Conservation (phyloP, 1,140 invertebrate species). For the Piezodorus guildinii region DNA sequence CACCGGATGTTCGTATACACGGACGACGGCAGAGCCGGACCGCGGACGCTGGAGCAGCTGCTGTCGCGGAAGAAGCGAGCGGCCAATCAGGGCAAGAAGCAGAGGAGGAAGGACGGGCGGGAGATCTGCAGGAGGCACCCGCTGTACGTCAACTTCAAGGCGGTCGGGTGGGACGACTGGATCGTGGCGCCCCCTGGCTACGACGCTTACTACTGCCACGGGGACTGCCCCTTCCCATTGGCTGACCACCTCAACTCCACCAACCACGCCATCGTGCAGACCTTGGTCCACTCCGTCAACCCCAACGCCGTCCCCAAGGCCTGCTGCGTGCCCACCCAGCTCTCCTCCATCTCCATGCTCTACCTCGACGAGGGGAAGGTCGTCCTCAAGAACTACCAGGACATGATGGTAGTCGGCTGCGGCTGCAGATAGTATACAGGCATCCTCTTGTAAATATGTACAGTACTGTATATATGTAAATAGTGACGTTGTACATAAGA, state of each 20-base stretch:
- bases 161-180: slow-evolving; percentile 98
- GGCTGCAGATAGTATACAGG: slow-evolving; percentile 64
- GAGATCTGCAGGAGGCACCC: slow-evolving; percentile 65
- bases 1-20: slow-evolving; percentile 70
- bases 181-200: slow-evolving; percentile 96
- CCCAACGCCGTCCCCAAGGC: slow-evolving; percentile 77
- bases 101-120: slow-evolving; percentile 35
- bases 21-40: slow-evolving; percentile 57
- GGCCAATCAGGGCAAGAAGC: slow-evolving; percentile 32
- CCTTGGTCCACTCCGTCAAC: slow-evolving; percentile 84
- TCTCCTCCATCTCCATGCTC: slow-evolving; percentile 84
- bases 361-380: slow-evolving; percentile 90
- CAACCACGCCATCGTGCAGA: slow-evolving; percentile 97
- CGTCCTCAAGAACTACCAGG: slow-evolving; percentile 91
- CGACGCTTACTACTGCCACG: slow-evolving; percentile 89
- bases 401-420: slow-evolving; percentile 89
- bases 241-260: slow-evolving; percentile 89
- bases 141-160: slow-evolving; percentile 88
- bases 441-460: too few relatives aligned
- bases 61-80: slow-evolving; percentile 33
- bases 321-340: slow-evolving; percentile 84
- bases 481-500: too few relatives aligned
- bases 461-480: too few relatives aligned
- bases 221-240: slow-evolving; percentile 86
- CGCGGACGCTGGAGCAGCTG: slow-evolving; percentile 25